Base-by-base conservation (phyloP, 2,797 vertebrate genomes). In the Tokudaia muenninki region DNA sequence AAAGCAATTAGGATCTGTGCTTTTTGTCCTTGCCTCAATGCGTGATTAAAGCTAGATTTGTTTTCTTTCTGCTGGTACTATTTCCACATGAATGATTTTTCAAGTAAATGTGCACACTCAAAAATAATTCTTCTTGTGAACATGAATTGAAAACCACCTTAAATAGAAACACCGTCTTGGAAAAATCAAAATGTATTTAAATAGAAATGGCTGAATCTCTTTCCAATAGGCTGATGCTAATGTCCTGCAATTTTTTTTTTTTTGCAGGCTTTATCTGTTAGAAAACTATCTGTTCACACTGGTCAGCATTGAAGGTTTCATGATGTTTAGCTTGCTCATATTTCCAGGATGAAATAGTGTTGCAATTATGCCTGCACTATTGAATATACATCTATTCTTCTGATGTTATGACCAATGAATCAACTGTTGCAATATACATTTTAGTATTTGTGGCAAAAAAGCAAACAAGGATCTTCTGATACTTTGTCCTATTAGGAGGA, bases 11-110 rank as follows among this genome's bases (percentile, higher is more conserved):
- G 57, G 80, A 93, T 95, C n/a, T 63, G 41, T 24, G 47, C 13
- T 74, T 47, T 96, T 95, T 97, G 70, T 94, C 72, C n/a, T 90
- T 81, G 44, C 10, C 50, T 97, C 93, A 97, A 92, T 97, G 26
- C 81, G 72, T 93, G 74, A 97, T 97, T 97, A 94, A 96, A 96
- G 77, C 77, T 75, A 84, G 65, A 83, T 81, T 90, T 96, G 57
- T 80, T 95, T 94, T 90, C 77, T 79, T 97, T 96, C 90, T 97
- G 87, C 83, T 97, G 83, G 78, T 70, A 77, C 79, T 24, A 86
- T 96, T 95, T 92, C 93, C 59, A 61, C 74, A 63, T 63, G 41
- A 96, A 88, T 81, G 65, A 70, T 91, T 91, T n/a, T 79, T 90
- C 37, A 80, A 92, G 21, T 96, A 87, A 94, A 91, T 80, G 52